phyloP scores from a whole-genome alignment of 1,140 invertebrate species.

The Sweltsa coloradensis region DNA sequence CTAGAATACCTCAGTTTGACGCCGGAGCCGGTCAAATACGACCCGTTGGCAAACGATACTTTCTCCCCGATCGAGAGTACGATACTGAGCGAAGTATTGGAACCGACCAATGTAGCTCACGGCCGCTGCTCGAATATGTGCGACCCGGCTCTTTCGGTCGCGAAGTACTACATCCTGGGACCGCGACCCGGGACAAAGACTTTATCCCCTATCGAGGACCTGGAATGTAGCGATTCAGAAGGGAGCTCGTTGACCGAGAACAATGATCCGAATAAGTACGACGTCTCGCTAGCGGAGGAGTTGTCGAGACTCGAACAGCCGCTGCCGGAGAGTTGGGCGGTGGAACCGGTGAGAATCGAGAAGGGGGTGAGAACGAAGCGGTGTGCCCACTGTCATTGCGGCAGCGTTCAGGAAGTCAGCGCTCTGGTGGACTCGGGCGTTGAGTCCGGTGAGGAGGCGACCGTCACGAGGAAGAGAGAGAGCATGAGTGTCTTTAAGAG shows the following conservation, averaged over 20 bases:
- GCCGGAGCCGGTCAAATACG: no score
- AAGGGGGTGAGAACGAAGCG: not conserved
- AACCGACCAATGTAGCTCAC: not conserved
- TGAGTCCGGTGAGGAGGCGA: not conserved
- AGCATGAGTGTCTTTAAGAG: not conserved
- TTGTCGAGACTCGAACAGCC: not conserved
- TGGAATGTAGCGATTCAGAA: not conserved
- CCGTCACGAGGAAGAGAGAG: not conserved
- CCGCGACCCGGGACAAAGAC: not conserved
- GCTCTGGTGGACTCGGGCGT: no score
- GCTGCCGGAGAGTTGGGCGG: not conserved
- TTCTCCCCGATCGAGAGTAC: not conserved
- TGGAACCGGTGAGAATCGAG: not conserved
- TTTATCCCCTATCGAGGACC: not conserved
- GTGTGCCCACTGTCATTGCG: not conserved
- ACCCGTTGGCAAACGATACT: no score
- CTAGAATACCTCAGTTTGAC: no score
- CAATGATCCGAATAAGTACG: conserved; percentile 3
- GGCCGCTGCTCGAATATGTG: conserved; percentile 5
- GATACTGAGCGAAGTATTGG: not conserved
- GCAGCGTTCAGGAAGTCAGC: not conserved
- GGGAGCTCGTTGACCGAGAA: not conserved
- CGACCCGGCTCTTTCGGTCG: conserved; percentile 9
- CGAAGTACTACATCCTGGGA: conserved; percentile 11
- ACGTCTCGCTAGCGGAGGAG: not conserved